Evolutionary conservation across 2,888 invertebrate species (phyloP).

Genomic region (Pterobdella sp.): DNA sequence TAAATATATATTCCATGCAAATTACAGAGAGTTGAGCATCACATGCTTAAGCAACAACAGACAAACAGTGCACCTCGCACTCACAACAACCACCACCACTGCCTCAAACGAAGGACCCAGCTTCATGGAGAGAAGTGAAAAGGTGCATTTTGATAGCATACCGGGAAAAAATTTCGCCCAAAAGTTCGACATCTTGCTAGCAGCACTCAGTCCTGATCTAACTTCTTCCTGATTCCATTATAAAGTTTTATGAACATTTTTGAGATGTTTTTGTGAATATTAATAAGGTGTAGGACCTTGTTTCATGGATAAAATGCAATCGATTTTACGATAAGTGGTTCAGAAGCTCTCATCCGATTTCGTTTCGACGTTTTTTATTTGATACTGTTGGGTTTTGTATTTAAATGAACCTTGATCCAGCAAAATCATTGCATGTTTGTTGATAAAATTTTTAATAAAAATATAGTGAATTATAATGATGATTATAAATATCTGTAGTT

Average conservation of each 20-base stretch:
- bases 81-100: background rate
- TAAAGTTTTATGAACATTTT: too few species aligned
- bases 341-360: background rate
- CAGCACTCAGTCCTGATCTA: conserved; percentile 48
- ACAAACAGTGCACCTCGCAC: background rate
- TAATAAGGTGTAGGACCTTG: background rate
- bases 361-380: too few species aligned
- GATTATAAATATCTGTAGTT: too few species aligned
- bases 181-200: conserved; percentile 92
- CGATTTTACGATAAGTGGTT: background rate
- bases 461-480: too few species aligned
- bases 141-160: conserved; percentile 78
- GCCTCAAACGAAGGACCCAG: conserved; percentile 54
- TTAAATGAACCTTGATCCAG: too few species aligned
- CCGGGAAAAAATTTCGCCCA: conserved; percentile 91
- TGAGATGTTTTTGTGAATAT: background rate
- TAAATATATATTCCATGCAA: too few species aligned
- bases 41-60: background rate
- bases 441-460: too few species aligned
- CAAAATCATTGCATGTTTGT: too few species aligned
- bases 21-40: conserved; percentile 1
- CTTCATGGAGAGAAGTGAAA: conserved; percentile 75
- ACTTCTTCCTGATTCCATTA: background rate
- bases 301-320: background rate
- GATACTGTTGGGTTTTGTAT: too few species aligned